Percentiles rank a stretch among this genome's conserved stretches.
Conservation (phyloP, 2,113 vertebrate genomes). For the Thomomys bottae region DNA sequence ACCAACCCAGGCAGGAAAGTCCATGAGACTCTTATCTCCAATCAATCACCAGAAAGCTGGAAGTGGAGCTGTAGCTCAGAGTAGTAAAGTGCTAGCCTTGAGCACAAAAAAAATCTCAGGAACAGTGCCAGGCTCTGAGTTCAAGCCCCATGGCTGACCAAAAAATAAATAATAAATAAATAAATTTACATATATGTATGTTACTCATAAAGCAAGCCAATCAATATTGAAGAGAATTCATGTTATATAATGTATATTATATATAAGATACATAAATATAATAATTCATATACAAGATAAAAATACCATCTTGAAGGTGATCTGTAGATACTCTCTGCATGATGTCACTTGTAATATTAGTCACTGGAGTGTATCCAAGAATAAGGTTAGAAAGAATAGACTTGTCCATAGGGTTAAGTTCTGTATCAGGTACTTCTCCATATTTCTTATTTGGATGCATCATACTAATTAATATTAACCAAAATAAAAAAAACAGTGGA, state of each 20-base stretch:
- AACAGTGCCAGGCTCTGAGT: too few species aligned
- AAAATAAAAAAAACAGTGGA: constrained; percentile 87
- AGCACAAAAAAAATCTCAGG: too few species aligned
- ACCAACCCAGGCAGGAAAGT: too few species aligned
- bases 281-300: rapidly evolving
- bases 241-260: rapidly evolving
- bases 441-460: constrained; percentile 87
- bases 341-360: constrained; percentile 72
- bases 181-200: too few species aligned
- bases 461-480: constrained; percentile 88
- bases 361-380: constrained; percentile 84
- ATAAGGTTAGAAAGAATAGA: constrained; percentile 77
- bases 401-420: constrained; percentile 81
- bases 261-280: rapidly evolving
- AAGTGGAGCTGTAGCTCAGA: too few species aligned
- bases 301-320: constrained; percentile 84
- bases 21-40: too few species aligned
- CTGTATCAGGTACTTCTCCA: constrained; percentile 74
- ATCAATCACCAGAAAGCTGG: too few species aligned
- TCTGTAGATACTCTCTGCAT: constrained; percentile 85
- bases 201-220: constrained; percentile 2
- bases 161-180: too few species aligned
- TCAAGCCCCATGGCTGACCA: too few species aligned
- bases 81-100: too few species aligned
- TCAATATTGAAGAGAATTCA: background rate